phyloP scores from a whole-genome alignment of 2,888 invertebrate species.

The Sesia apiformis region DNA sequence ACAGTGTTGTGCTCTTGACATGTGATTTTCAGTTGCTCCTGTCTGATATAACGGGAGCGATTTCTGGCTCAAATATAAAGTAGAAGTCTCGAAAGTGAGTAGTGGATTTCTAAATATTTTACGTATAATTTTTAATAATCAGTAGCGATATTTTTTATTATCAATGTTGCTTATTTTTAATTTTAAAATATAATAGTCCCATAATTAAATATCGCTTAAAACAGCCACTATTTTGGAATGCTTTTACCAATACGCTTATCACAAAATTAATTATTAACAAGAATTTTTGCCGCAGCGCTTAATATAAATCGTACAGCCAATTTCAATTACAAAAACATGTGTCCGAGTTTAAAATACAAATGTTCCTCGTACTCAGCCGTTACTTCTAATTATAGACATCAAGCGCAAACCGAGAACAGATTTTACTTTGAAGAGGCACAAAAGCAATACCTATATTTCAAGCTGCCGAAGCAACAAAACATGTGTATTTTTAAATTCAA shows the following conservation, averaged over 20 bases:
- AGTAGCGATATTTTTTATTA: too few species aligned
- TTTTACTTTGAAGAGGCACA: slow-evolving; percentile 11
- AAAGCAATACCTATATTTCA: slow-evolving; percentile 19
- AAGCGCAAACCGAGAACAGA: slow-evolving; percentile 9
- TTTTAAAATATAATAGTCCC: too few species aligned
- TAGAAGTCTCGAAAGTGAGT: background rate
- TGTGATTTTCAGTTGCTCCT: slow-evolving; percentile 22
- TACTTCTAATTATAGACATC: slow-evolving; percentile 10
- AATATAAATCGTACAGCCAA: background rate
- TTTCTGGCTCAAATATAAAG: background rate
- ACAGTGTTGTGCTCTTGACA: slow-evolving; percentile 29
- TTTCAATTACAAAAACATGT: slow-evolving; percentile 5
- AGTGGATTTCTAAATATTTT: too few species aligned
- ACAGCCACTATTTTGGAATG: too few species aligned
- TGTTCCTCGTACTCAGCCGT: slow-evolving; percentile 9
- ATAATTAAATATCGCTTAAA: too few species aligned
- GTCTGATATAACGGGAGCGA: background rate
- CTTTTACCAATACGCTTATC: too few species aligned
- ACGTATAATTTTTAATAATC: too few species aligned
- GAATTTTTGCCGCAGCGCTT: background rate
- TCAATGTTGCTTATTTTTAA: too few species aligned
- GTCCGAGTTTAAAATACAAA: slow-evolving; percentile 14
- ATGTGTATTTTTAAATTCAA: slow-evolving; percentile 42
- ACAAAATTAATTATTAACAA: background rate
- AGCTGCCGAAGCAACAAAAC: slow-evolving; percentile 35